Conservation (phyloP, 2,888 invertebrate species). For the Subacronicta megacephala region DNA sequence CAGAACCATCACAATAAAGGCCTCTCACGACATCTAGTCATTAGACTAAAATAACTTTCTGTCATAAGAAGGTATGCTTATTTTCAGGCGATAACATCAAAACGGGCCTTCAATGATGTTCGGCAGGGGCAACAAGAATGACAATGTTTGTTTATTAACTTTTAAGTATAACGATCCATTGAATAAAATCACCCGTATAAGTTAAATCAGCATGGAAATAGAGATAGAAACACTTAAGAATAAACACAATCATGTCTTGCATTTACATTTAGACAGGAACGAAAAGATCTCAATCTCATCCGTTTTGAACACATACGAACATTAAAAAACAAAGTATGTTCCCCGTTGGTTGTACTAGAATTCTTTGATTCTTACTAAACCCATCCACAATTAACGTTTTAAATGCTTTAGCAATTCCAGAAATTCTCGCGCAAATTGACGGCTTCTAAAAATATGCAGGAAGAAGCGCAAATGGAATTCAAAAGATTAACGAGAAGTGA, state of each 20-base stretch:
- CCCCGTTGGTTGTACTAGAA: constrained; percentile 32
- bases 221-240: no score
- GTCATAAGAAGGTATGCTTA: no score
- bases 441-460: constrained; percentile 45
- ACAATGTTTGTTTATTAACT: no score
- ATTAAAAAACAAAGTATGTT: constrained; percentile 23
- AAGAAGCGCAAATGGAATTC: constrained; percentile 38
- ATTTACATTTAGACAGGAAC: constrained; percentile 40
- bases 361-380: constrained; percentile 46
- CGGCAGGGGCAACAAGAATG: no score
- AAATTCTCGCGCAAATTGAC: constrained; percentile 35
- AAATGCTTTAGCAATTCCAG: constrained; percentile 38
- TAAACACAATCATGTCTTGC: constrained; percentile 26
- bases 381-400: constrained; percentile 45
- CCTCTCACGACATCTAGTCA: no score
- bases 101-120: no score
- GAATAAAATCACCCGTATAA: no score
- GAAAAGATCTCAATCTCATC: constrained; percentile 18
- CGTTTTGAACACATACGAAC: constrained; percentile 23
- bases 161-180: no score
- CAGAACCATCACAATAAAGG: no score
- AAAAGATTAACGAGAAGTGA: constrained; percentile 42
- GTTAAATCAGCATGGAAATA: no score
- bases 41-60: no score
- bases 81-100: no score